phyloP scores from a whole-genome alignment of 1,140 invertebrate genomes.

The Diachasma alloeum region DNA sequence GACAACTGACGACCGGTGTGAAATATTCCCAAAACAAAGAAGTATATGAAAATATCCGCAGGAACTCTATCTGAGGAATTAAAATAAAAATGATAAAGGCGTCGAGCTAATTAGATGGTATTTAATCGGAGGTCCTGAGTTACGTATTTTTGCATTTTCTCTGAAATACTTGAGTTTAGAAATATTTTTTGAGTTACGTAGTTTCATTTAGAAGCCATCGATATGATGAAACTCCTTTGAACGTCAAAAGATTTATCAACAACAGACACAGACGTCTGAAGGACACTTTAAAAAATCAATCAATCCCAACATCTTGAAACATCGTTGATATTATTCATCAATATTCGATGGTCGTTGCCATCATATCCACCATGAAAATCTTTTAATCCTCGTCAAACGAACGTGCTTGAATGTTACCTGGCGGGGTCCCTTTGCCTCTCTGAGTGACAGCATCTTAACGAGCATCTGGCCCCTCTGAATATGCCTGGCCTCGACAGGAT shows the following conservation, averaged over 20 bases:
- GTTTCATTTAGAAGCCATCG: too few relatives aligned
- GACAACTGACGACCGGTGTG: too few relatives aligned
- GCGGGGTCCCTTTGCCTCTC: background rate
- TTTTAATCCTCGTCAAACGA: slow-evolving; percentile 43
- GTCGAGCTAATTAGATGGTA: too few relatives aligned
- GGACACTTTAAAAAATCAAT: background rate
- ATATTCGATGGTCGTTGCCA: slow-evolving; percentile 24
- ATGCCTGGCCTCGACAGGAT: background rate
- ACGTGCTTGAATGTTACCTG: slow-evolving; percentile 22
- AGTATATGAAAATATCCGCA: too few relatives aligned
- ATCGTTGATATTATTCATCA: slow-evolving; percentile 32
- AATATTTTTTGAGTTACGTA: too few relatives aligned
- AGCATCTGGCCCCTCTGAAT: slow-evolving; percentile 44
- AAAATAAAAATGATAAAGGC: too few relatives aligned
- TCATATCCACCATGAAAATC: slow-evolving; percentile 35
- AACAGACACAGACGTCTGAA: background rate
- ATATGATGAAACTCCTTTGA: background rate
- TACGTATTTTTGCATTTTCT: too few relatives aligned
- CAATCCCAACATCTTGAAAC: background rate
- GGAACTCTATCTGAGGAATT: too few relatives aligned
- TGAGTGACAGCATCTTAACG: slow-evolving; percentile 59
- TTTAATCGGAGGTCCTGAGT: too few relatives aligned
- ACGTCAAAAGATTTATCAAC: background rate
- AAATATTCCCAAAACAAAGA: too few relatives aligned
- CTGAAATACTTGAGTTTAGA: too few relatives aligned